Evolutionary conservation across 2,888 invertebrate genomes (phyloP).

Genomic region (Euzetes globulus): DNA sequence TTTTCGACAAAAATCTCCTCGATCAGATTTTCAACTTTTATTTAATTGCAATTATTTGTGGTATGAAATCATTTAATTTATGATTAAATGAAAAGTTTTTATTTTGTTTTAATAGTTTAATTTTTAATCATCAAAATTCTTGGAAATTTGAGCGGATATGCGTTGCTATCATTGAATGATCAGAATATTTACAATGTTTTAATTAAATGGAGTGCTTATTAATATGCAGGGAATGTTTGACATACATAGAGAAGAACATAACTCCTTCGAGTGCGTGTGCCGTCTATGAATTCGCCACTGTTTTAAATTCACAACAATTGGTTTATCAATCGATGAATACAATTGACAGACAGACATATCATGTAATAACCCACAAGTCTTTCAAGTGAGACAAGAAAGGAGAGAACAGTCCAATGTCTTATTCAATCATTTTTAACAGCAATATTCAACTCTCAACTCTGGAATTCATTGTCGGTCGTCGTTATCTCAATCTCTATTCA

Average conservation of each 20-base stretch:
- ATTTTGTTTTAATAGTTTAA: no score
- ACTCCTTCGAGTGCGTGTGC: slow-evolving; percentile 43
- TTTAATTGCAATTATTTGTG: no score
- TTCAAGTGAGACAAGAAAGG: slow-evolving; percentile 33
- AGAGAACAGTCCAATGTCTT: background rate
- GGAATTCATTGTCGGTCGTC: slow-evolving; percentile 42
- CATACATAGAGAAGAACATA: slow-evolving; percentile 43
- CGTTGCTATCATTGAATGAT: no score
- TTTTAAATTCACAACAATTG: slow-evolving; percentile 42
- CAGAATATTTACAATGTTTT: no score
- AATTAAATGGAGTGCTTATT: background rate
- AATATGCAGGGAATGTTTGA: slow-evolving; percentile 41
- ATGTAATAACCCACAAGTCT: slow-evolving; percentile 41
- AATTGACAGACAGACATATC: slow-evolving; percentile 43
- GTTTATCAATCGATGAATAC: slow-evolving; percentile 43
- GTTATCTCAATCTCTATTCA: slow-evolving; percentile 42
- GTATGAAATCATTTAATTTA: no score
- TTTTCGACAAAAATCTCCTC: no score
- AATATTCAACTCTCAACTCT: slow-evolving; percentile 39
- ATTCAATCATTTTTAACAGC: slow-evolving; percentile 5
- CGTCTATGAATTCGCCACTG: slow-evolving; percentile 42
- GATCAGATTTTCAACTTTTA: no score
- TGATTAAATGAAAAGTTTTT: no score
- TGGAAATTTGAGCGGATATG: no score
- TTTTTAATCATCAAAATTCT: no score